Evolutionary conservation across 2,888 invertebrate species (phyloP).

Genomic region (Odontocolon sp.): DNA sequence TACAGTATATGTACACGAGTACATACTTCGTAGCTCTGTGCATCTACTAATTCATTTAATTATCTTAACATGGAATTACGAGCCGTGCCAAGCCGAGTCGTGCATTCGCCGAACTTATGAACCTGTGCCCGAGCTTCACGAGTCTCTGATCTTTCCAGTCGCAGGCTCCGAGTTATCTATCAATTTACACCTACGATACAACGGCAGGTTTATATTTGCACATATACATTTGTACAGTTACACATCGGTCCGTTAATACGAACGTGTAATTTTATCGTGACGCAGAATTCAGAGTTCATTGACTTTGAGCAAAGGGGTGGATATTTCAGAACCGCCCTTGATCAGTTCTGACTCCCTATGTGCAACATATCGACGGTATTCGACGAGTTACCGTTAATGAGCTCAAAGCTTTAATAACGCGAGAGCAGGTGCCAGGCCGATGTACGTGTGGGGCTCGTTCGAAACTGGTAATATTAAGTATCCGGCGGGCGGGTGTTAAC

Average conservation of each 20-base stretch:
- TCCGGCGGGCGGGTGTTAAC: conserved; percentile 48
- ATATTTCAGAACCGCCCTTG: conserved; percentile 8
- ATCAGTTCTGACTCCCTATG: conserved; percentile 2
- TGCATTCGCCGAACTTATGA: conserved; percentile 20
- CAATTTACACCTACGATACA: conserved; percentile 14
- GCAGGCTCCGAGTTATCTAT: conserved; percentile 4
- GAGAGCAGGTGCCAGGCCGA: not conserved
- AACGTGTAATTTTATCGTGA: not conserved
- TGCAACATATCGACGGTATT: conserved; percentile 3
- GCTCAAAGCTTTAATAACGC: conserved; percentile 45
- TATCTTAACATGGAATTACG: conserved; percentile 75
- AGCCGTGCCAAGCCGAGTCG: conserved; percentile 53
- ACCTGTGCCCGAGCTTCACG: not conserved
- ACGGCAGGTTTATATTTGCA: no score
- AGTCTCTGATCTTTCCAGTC: not conserved
- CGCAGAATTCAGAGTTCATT: conserved; percentile 29
- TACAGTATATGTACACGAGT: conserved; percentile 14
- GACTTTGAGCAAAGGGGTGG: conserved; percentile 3
- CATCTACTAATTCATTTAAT: conserved; percentile 74
- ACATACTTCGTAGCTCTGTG: conserved; percentile 43
- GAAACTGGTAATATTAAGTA: conserved; percentile 54
- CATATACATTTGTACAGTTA: no score
- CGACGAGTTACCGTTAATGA: conserved; percentile 38
- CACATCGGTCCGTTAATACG: no score
- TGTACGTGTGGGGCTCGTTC: conserved; percentile 13